Base-by-base conservation (phyloP, 2,113 vertebrate genomes). In the Laticauda colubrina region DNA sequence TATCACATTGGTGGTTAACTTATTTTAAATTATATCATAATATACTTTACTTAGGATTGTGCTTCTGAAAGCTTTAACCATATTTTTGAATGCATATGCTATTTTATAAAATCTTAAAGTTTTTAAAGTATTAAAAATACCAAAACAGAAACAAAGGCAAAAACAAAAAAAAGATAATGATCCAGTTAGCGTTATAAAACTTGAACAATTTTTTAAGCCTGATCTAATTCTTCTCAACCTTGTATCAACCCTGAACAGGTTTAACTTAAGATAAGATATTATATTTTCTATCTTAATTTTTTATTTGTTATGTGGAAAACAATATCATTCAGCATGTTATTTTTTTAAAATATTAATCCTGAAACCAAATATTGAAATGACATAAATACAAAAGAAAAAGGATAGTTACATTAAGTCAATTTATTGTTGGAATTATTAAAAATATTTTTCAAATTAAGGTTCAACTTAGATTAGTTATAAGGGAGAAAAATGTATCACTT, bases 401-500 rank as follows among this genome's bases (percentile, higher is more conserved):
- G 9, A 91, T 6, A 39, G 11, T 56, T 93, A 90, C 11, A 90
- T 81, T 85, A 54, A 26, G 34, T 11, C 45, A 24, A 88, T 20
- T 15, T 75, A 10, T 7, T 43, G 48, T 15, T 56, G 26, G 29
- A 15, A 92, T 87, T 53, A 48, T 89, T 48, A 53, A 55, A 75
- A 15, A 10, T 43, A 94, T 2, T 88, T 91, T 85, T 91, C 90
- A 23, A 93, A 3, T 4, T 91, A 34, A 91, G 9, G 85, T 23
- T 90, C 0, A 43, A 48, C 53, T 21, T 94, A 10, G 2, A 92
- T 85, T 85, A 21, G 39, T 4, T 43, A 0, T 9, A 89, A 12
- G 12, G 85, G 96, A 75, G 24, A 34, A 24, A 64, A 20, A 3
- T 45, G 14, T 87, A 85, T 0, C 93, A 97, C 98, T 98, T 97